Evolutionary conservation across 2,113 vertebrate genomes (phyloP).

Genomic region (Pelobates fuscus): DNA sequence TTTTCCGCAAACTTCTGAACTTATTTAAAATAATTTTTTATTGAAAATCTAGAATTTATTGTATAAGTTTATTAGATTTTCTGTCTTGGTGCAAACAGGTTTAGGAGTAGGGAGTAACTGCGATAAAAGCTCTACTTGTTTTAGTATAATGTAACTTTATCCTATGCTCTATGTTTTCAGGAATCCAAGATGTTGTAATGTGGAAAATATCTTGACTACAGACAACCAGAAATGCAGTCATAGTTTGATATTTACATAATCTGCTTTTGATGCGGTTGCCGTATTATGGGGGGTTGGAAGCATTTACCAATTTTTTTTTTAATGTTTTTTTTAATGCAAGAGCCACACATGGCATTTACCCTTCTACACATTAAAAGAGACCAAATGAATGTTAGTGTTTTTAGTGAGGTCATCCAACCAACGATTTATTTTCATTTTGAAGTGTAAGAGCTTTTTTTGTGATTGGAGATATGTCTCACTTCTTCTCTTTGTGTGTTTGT

Average conservation of each 20-base stretch:
- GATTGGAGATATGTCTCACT: background rate
- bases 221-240: constrained; percentile 10
- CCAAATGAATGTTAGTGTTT: constrained; percentile 14
- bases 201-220: constrained; percentile 30
- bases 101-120: too few relatives aligned
- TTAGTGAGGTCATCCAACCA: constrained; percentile 26
- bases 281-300: constrained; percentile 1
- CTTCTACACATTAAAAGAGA: constrained; percentile 20
- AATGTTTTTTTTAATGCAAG: constrained; percentile 24
- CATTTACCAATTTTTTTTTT: constrained; percentile 28
- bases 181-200: constrained; percentile 22
- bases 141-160: background rate
- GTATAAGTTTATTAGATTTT: too few relatives aligned
- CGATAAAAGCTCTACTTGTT: background rate
- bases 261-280: constrained; percentile 37
- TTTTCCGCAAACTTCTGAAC: too few relatives aligned
- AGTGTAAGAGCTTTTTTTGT: constrained; percentile 10
- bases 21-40: too few relatives aligned
- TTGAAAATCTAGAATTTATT: too few relatives aligned
- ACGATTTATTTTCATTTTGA: constrained; percentile 32
- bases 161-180: constrained; percentile 13
- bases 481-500: background rate
- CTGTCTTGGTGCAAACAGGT: too few relatives aligned
- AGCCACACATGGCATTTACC: constrained; percentile 24
- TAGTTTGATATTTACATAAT: constrained; percentile 42